Conservation (phyloP, 2,888 invertebrate species). For the Phyllotreta cruciferae region DNA sequence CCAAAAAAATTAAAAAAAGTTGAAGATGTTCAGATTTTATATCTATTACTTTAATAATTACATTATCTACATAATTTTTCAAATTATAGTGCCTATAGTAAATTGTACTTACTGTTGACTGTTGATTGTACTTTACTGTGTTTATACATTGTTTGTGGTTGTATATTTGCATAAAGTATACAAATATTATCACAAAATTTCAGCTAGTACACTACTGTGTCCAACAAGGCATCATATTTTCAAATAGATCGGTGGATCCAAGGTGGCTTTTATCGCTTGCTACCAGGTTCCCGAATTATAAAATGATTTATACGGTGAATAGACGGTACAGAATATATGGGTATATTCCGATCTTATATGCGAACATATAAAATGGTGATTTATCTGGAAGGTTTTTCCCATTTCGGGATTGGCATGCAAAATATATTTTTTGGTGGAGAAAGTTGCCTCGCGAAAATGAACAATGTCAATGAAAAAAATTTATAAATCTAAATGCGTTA, state of each 20-base stretch:
- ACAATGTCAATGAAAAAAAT: background rate
- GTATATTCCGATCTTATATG: slow-evolving; percentile 42
- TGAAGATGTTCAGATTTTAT: no score
- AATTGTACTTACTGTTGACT: no score
- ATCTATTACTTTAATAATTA: no score
- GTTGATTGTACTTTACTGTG: no score
- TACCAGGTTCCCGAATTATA: slow-evolving; percentile 56
- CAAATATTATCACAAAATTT: no score
- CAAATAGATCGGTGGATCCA: slow-evolving; percentile 42
- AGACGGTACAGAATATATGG: slow-evolving; percentile 55
- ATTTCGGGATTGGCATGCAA: slow-evolving; percentile 19
- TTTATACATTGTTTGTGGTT: no score
- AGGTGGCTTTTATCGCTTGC: slow-evolving; percentile 55
- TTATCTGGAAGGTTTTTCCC: slow-evolving; percentile 24
- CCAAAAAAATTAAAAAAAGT: no score
- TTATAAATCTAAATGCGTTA: background rate
- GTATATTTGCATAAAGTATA: no score
- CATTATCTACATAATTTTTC: no score
- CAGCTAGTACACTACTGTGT: slow-evolving; percentile 31
- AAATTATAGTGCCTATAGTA: no score
- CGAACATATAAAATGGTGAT: slow-evolving; percentile 31
- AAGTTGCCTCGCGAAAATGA: background rate
- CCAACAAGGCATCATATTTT: slow-evolving; percentile 48
- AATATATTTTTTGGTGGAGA: slow-evolving; percentile 4
- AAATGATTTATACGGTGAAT: slow-evolving; percentile 56